Evolutionary conservation across 2,888 invertebrate species (phyloP), one percentile per base, ranked within the genome.

Genomic region (Epirrhoe alternata): DNA sequence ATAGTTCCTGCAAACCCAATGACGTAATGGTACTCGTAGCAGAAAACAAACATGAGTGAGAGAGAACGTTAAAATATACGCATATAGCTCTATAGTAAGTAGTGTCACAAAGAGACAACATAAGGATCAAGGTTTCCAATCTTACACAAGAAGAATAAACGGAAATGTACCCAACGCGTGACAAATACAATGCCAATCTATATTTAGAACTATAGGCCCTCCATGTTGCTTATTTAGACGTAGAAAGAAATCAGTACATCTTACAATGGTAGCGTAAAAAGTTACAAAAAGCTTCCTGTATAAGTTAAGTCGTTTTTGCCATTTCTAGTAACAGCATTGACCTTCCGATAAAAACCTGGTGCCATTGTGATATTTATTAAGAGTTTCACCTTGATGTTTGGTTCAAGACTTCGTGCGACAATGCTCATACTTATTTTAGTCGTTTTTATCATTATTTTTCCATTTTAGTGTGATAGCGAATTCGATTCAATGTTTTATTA

Each of bases 311-410:
- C 5, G 67, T 68, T 74, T 70, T 68, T 69, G 62, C 71, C 63
- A 70, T 68, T 65, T 64, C 56, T 30, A 61, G 64, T 61, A 53
- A 61, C 61, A 70, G 63, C 59, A 52, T 45, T 65, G 71, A 70
- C 70, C 74, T 74, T 73, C 65, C 64, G 5, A 65, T 60, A 68
- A 72, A 70, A 69, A 66, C 59, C 33, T 45, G 62, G 60, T 64
- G 68, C 64, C 68, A 72, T 70, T 74, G 71, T 67, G 64, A 54
- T 57, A 51, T 45, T 67, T 57, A 69, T 45, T 60, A 55, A 53
- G 47, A 66, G 61, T 61, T 60, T 69, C 69, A 71, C 71, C 72
- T 72, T 71, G 74, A 62, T 55, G 51, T 54, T 12, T 68, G 61
- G 66, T 69, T 56, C 63, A 68, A 69, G 69, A 68, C 57, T 55